Base-by-base conservation (phyloP, 2,797 vertebrate species). In the Acridotheres tristis region DNA sequence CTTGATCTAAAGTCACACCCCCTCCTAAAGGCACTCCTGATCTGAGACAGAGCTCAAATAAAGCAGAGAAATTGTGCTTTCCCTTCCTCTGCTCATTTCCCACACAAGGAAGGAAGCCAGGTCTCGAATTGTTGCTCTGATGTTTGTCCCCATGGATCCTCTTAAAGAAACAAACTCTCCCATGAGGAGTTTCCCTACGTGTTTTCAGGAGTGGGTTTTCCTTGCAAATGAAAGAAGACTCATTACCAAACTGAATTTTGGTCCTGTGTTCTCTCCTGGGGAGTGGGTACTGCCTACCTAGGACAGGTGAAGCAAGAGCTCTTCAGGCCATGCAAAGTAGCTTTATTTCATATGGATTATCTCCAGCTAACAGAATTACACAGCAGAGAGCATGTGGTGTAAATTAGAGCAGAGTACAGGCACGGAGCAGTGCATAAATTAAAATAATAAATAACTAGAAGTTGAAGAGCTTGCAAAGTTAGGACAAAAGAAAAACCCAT, bases 181-280 rank as follows among this genome's bases (percentile, higher is more conserved):
- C 3, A 0, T 13, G 40, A 20, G n/a, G 43, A 48, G 14, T 16
- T 77, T 23, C 34, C 20, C 34, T 19, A 0, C 0, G 0, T n/a
- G 3, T 79, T 88, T 91, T 74, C 15, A 54, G 59, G 29, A 72
- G 15, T 20, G 23, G 2, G 3, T 34, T 91, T 53, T 34, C 23
- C 36, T 75, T 92, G 25, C 45, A 61, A 69, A 16, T 29, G 36
- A 38, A 85, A 32, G 34, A 34, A 85, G 27, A 3, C 45, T n/a
- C 18, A 6, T 10, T 32, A 30, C 4, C 30, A 57, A 34, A 9
- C 18, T 61, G 68, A 36, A 61, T 68, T 30, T 78, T 58, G 38
- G 5, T 57, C 3, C 30, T 50, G 14, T n/a, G 38, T 25, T 57
- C 12, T 88, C 1, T 71, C 32, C 30, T 4, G 42, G 50, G 30